Evolutionary conservation across 1,140 invertebrate genomes (phyloP).

Genomic region (Drosophila pachea): DNA sequence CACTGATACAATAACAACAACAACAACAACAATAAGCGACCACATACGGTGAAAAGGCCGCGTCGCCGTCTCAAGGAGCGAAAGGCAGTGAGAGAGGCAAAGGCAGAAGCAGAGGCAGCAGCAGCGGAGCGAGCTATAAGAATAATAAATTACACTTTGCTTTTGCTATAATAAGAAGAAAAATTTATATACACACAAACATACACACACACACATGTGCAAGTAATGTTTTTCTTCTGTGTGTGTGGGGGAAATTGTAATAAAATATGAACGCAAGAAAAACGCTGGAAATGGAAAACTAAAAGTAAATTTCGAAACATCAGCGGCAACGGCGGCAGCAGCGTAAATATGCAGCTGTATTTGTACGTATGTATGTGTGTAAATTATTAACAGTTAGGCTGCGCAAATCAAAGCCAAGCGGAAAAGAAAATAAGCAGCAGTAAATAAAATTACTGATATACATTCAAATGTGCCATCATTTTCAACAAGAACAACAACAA

Average conservation of each 20-base stretch:
- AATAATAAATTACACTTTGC: slow-evolving; percentile 78
- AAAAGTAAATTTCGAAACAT: slow-evolving; percentile 57
- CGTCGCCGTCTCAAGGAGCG: slow-evolving; percentile 66
- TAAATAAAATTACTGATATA: slow-evolving; percentile 29
- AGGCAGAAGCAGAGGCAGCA: slow-evolving; percentile 10
- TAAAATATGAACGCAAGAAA: slow-evolving; percentile 73
- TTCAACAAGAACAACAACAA: slow-evolving; percentile 23
- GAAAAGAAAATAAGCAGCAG: slow-evolving; percentile 24
- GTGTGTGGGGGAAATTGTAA: slow-evolving; percentile 70
- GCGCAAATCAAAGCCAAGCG: slow-evolving; percentile 32
- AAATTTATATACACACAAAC: slow-evolving; percentile 67
- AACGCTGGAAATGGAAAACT: slow-evolving; percentile 57
- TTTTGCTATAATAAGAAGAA: slow-evolving; percentile 77
- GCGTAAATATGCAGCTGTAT: slow-evolving; percentile 42
- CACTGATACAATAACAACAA: slow-evolving; percentile 43
- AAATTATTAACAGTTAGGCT: slow-evolving; percentile 45
- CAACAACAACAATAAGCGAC: slow-evolving; percentile 59
- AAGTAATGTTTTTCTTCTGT: slow-evolving; percentile 54
- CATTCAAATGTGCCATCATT: slow-evolving; percentile 54
- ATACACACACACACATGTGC: slow-evolving; percentile 49
- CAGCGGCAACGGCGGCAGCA: slow-evolving; percentile 19
- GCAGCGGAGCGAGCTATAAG: slow-evolving; percentile 70
- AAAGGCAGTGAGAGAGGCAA: slow-evolving; percentile 45
- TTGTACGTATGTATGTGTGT: slow-evolving; percentile 39
- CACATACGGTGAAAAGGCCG: slow-evolving; percentile 74